Evolutionary conservation across 1,140 invertebrate genomes (phyloP), one percentile per base, ranked within the genome.

Genomic region (Drosophila sechellia): DNA sequence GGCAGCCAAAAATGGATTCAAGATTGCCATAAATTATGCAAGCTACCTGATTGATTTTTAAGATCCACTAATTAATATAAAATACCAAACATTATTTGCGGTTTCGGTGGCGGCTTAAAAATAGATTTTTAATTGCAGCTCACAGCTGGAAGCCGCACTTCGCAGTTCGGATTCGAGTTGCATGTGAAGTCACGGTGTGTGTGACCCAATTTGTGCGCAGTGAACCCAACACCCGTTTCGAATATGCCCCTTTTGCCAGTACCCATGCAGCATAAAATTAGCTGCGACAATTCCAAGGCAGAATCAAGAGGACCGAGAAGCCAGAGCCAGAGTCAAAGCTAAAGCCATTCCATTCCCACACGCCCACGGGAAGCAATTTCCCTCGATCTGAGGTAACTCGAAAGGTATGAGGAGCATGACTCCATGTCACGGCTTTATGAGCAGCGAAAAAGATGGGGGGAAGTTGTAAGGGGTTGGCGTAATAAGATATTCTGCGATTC

Each of bases 121-220:
- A 76, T 76, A 76, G 53, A 35, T 37, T 69, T 53, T 69, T 75
- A 84, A 84, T 83, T 84, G 71, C 50, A 72, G 40, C 27, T 6
- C 2, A 17, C 17, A n/a, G 35, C 6, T 52, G 4, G 4, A 5
- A 31, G 31, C 8, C 31, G 6, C 31, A 31, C 6, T 31, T 6
- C 25, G 25, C 0, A 31, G 27, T 31, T 31, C 1, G 31, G 15
- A 25, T 34, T 49, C 34, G 55, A 59, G 78, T 78, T 75, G 81
- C 78, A 81, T 81, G 79, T 57, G 42, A 52, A 59, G 66, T 59
- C 61, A 59, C 39, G 59, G 73, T 70, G 75, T 46, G 43, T 74
- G 58, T 86, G 83, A 87, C 83, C 83, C 75, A 86, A 83, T 83
- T 86, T 68, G 84, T 86, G 83, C 79, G 58, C 83, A 86, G 66